phyloP scores from a whole-genome alignment of 2,113 vertebrate genomes.

The Etheostoma spectabile region DNA sequence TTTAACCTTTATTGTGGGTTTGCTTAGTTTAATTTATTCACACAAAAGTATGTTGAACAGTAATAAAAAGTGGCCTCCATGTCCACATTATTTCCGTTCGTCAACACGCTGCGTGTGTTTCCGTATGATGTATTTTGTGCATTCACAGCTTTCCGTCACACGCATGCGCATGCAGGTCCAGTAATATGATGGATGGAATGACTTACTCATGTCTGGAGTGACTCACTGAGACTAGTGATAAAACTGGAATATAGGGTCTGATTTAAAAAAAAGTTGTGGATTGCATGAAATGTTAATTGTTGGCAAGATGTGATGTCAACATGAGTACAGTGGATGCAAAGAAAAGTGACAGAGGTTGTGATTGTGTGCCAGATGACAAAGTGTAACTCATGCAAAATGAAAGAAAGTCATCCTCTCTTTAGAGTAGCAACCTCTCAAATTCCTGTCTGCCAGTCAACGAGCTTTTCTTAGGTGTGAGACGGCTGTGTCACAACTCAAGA shows the following conservation, averaged over 20 bases:
- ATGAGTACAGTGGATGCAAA: slow-evolving; percentile 33
- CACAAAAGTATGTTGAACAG: no score
- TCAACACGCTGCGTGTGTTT: no score
- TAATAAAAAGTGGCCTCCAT: no score
- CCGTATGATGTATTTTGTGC: no score
- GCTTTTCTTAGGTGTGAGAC: slow-evolving; percentile 49
- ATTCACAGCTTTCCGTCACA: no score
- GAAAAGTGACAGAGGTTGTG: slow-evolving; percentile 48
- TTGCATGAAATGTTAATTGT: slow-evolving; percentile 17
- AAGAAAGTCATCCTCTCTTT: slow-evolving; percentile 31
- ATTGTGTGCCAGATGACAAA: slow-evolving; percentile 53
- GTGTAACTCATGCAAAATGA: slow-evolving; percentile 50
- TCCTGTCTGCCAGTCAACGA: slow-evolving; percentile 53
- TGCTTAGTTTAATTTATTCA: no score
- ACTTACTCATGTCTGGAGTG: no score
- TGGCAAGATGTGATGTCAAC: slow-evolving; percentile 32
- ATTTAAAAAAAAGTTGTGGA: background rate
- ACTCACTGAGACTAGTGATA: background rate
- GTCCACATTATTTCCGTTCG: no score
- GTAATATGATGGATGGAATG: no score
- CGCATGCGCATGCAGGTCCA: no score
- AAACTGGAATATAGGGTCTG: background rate
- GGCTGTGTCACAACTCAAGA: slow-evolving; percentile 55
- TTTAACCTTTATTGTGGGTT: no score
- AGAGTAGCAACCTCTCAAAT: slow-evolving; percentile 22